Conservation (phyloP, 2,113 vertebrate species). For the Atherinomorus stipes region DNA sequence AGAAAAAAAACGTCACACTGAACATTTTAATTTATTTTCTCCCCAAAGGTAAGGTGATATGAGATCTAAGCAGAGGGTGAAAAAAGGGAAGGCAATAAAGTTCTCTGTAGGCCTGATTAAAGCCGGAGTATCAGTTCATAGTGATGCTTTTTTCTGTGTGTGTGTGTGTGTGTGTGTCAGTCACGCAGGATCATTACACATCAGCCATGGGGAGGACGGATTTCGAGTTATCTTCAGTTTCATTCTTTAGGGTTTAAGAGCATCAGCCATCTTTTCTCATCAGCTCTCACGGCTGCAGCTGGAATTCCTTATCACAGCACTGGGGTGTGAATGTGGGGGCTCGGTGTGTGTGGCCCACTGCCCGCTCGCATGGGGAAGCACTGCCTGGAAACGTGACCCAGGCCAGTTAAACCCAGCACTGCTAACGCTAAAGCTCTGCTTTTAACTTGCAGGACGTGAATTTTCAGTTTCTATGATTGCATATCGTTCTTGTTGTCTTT, state of each 20-base stretch:
- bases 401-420: too few relatives aligned
- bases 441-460: too few relatives aligned
- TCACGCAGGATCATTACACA: conserved; percentile 50
- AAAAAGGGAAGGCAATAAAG: conserved; percentile 50
- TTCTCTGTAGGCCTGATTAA: conserved; percentile 59
- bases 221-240: conserved; percentile 51
- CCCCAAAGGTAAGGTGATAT: conserved; percentile 62
- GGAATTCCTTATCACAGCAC: conserved; percentile 23
- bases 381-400: conserved; percentile 20
- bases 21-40: conserved; percentile 63
- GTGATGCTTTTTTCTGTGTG: conserved; percentile 47
- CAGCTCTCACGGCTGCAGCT: conserved; percentile 2
- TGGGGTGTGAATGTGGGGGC: neutral
- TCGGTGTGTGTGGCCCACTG: conserved; percentile 15
- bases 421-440: too few relatives aligned
- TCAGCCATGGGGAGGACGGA: conserved; percentile 35
- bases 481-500: too few relatives aligned
- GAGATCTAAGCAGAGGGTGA: conserved; percentile 48
- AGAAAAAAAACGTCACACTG: conserved; percentile 21
- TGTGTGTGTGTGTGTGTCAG: conserved; percentile 31
- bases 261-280: conserved; percentile 54
- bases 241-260: conserved; percentile 60
- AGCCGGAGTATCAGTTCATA: conserved; percentile 47
- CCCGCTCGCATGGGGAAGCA: conserved; percentile 2
- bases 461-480: too few relatives aligned